Evolutionary conservation across 2,797 vertebrate species (phyloP).

Genomic region (Epinephelus malabaricus): DNA sequence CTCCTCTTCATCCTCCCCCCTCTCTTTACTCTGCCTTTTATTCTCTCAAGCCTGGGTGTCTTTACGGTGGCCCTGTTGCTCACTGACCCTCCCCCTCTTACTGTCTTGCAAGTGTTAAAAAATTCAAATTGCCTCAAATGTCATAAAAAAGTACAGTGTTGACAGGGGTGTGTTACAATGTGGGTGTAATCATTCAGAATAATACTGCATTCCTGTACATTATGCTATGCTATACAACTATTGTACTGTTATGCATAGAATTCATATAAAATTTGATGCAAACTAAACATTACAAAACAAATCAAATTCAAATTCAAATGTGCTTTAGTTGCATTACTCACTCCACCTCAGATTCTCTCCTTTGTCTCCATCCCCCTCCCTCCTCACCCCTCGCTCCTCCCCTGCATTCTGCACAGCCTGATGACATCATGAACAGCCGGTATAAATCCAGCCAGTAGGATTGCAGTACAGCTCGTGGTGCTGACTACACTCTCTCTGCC

Average conservation of each 20-base stretch:
- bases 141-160: background rate
- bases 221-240: background rate
- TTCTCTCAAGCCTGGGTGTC: slow-evolving; percentile 29
- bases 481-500: slow-evolving; percentile 44
- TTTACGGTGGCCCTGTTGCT: slow-evolving; percentile 32
- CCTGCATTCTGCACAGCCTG: slow-evolving; percentile 25
- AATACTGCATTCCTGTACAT: background rate
- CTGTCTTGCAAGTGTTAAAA: background rate
- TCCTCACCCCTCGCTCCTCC: background rate
- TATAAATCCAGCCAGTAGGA: slow-evolving; percentile 79
- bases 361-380: background rate
- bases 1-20: slow-evolving; percentile 3
- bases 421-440: slow-evolving; percentile 87
- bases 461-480: slow-evolving; percentile 29
- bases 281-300: background rate
- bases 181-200: background rate
- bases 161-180: background rate
- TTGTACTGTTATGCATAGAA: background rate
- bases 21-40: slow-evolving; percentile 44
- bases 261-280: background rate
- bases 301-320: background rate
- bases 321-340: slow-evolving; percentile 3
- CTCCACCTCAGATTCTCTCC: slow-evolving; percentile 7
- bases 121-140: background rate
- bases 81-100: slow-evolving; percentile 10